A percentile compares a stretch with the other conserved stretches of the same genome.
Conservation (phyloP, 2,888 invertebrate genomes). For the Odontothrips loti region DNA sequence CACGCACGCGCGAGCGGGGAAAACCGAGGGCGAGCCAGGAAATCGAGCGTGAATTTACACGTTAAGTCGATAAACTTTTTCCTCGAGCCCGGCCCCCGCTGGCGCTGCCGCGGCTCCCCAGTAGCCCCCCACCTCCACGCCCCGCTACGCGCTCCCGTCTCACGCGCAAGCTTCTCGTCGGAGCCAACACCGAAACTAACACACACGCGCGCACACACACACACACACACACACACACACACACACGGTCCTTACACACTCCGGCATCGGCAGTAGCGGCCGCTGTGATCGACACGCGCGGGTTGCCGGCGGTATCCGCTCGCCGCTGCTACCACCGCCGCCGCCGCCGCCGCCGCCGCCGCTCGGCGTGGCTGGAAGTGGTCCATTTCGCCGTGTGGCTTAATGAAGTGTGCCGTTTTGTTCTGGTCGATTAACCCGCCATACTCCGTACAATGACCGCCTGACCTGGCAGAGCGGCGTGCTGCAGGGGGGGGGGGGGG, state of each 20-base stretch:
- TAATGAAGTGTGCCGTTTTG: slow-evolving; percentile 26
- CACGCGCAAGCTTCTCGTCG: too few species aligned
- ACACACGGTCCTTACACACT: too few species aligned
- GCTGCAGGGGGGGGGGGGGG: background rate
- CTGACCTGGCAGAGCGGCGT: background rate
- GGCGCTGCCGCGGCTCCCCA: background rate
- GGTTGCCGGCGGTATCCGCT: too few species aligned
- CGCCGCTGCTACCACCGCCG: background rate
- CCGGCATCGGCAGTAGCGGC: too few species aligned
- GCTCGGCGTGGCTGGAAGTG: background rate
- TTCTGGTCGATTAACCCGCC: slow-evolving; percentile 9
- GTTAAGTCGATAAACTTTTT: slow-evolving; percentile 3
- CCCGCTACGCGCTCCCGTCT: background rate
- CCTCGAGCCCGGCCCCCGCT: background rate
- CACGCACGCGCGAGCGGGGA: background rate
- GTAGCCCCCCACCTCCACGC: background rate
- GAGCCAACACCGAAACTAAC: too few species aligned
- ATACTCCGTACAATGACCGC: slow-evolving; percentile 19
- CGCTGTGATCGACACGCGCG: background rate
- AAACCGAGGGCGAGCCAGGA: background rate
- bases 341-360: background rate
- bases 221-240: too few species aligned
- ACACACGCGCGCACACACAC: too few species aligned
- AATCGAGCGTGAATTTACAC: slow-evolving; percentile 17
- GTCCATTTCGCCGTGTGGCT: slow-evolving; percentile 1